Evolutionary conservation across 1,140 invertebrate genomes (phyloP).

Genomic region (Anoplolepis gracilipes): DNA sequence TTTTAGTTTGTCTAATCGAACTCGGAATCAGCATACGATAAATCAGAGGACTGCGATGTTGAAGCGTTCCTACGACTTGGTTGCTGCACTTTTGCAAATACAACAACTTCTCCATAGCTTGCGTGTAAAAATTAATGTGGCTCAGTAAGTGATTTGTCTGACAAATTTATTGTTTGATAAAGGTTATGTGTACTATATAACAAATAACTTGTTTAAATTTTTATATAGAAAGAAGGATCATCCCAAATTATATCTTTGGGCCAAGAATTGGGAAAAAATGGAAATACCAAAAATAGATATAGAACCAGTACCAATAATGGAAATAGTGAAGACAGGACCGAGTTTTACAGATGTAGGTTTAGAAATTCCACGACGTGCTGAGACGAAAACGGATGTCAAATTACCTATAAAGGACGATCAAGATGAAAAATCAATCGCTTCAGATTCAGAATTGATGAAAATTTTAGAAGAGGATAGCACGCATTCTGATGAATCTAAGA

Average conservation of each 20-base stretch:
- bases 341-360: constrained; percentile 54
- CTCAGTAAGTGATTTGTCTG: constrained; percentile 87
- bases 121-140: constrained; percentile 91
- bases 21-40: constrained; percentile 81
- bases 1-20: constrained; percentile 80
- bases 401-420: constrained; percentile 74
- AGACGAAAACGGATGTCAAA: constrained; percentile 74
- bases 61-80: constrained; percentile 90
- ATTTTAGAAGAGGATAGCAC: constrained; percentile 84
- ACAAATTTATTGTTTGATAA: too few species aligned
- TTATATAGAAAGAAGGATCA: constrained; percentile 90
- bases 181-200: too few species aligned
- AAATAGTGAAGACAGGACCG: constrained; percentile 74
- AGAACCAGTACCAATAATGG: constrained; percentile 80
- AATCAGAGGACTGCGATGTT: constrained; percentile 86
- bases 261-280: constrained; percentile 91
- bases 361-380: constrained; percentile 66
- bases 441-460: constrained; percentile 83
- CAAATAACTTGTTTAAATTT: constrained; percentile 62
- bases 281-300: constrained; percentile 79
- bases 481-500: constrained; percentile 78
- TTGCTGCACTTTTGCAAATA: constrained; percentile 89
- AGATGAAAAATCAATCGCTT: constrained; percentile 82
- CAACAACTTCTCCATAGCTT: constrained; percentile 90
- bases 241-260: constrained; percentile 94